Percentiles rank a stretch among this genome's conserved stretches.
phyloP scores from a whole-genome alignment of 2,113 vertebrate species.

The Turnix velox region DNA sequence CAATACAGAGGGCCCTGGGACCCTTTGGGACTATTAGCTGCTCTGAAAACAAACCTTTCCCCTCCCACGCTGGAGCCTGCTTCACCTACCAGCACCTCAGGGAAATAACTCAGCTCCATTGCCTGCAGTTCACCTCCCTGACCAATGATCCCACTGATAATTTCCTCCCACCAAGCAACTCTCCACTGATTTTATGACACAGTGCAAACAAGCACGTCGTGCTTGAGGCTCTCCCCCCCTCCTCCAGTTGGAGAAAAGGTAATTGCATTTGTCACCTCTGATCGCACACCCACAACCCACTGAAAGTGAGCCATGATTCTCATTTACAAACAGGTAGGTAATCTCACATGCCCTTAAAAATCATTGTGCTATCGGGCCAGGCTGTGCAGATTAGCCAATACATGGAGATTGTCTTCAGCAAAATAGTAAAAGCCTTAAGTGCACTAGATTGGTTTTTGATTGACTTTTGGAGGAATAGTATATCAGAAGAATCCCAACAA shows the following conservation, averaged over 20 bases:
- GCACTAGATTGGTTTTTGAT: conserved; percentile 70
- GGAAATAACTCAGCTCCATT: background rate
- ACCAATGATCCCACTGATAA: background rate
- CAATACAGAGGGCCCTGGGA: background rate
- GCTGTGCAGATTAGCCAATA: conserved; percentile 53
- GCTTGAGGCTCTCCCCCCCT: background rate
- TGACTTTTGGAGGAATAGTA: conserved; percentile 65
- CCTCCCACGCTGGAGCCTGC: background rate
- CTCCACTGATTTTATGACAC: background rate
- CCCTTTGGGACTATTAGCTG: background rate
- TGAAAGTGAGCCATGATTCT: conserved; percentile 41
- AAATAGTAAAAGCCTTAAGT: conserved; percentile 70
- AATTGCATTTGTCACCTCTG: conserved; percentile 47
- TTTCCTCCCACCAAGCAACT: background rate
- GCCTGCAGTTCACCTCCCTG: background rate
- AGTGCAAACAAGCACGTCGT: background rate
- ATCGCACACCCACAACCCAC: background rate
- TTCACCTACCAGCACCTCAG: background rate
- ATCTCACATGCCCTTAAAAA: conserved; percentile 48
- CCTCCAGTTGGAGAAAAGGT: background rate
- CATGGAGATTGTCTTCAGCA: conserved; percentile 49
- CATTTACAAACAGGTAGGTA: conserved; percentile 61
- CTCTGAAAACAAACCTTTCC: conserved; percentile 28
- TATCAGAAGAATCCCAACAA: conserved; percentile 61
- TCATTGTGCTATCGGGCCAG: conserved; percentile 25